Percentiles rank a stretch among this genome's conserved stretches.
Conservation (phyloP, 2,113 vertebrate genomes). For the Aspidoscelis tigris region DNA sequence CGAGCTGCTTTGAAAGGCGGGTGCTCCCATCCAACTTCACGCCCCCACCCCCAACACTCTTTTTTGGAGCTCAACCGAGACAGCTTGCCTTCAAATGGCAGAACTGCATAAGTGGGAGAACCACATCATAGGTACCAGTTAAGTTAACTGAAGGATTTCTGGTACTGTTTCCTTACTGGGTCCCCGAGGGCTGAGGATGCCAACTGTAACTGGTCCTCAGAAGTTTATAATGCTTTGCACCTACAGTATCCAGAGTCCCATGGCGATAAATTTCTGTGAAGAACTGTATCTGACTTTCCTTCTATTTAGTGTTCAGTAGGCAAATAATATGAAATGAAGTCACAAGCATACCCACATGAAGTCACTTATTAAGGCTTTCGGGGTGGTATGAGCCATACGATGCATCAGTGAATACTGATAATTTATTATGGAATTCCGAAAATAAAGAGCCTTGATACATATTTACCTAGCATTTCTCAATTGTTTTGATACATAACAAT, state of each 20-base stretch:
- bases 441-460: not conserved
- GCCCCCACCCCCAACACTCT: too few relatives aligned
- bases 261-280: not conserved
- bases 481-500: not conserved
- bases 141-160: conserved; percentile 3
- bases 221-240: not conserved
- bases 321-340: not conserved
- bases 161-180: not conserved
- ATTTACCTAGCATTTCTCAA: too few relatives aligned
- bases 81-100: not conserved
- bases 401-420: not conserved
- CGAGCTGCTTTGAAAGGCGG: conserved; percentile 15
- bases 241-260: not conserved
- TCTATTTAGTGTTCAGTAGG: not conserved
- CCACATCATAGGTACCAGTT: conserved; percentile 4
- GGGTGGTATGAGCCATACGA: not conserved
- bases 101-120: not conserved
- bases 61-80: not conserved
- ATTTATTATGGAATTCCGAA: not conserved
- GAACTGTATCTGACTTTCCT: not conserved
- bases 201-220: not conserved
- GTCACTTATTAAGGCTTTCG: not conserved
- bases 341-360: not conserved
- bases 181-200: not conserved
- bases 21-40: too few relatives aligned